phyloP scores from a whole-genome alignment of 2,888 invertebrate species.

The Spodoptera littoralis region DNA sequence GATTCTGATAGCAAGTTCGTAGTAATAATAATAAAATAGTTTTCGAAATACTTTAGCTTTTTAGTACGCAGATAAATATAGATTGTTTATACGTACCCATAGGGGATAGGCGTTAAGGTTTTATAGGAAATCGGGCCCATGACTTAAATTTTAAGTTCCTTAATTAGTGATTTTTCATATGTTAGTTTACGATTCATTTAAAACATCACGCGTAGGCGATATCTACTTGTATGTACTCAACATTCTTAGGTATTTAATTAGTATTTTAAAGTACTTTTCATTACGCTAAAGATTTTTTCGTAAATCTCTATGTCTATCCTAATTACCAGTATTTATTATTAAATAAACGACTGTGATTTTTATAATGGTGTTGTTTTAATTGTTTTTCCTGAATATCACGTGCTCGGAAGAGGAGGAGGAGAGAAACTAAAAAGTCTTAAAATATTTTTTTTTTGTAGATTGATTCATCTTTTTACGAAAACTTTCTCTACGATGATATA shows the following conservation, averaged over 20 bases:
- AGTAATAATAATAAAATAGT: conserved; percentile 70
- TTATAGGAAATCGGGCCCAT: conserved; percentile 87
- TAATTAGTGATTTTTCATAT: conserved; percentile 61
- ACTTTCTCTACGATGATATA: too few species aligned
- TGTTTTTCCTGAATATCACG: conserved; percentile 1
- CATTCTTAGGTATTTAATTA: conserved; percentile 77
- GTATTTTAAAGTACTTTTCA: conserved; percentile 77
- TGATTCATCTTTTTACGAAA: too few species aligned
- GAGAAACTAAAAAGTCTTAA: too few species aligned
- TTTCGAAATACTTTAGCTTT: conserved; percentile 84
- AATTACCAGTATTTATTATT: conserved; percentile 86
- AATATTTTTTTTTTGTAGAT: too few species aligned
- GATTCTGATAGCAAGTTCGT: conserved; percentile 64
- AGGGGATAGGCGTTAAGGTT: conserved; percentile 78
- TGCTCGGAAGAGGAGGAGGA: too few species aligned
- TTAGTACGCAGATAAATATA: conserved; percentile 78
- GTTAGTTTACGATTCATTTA: conserved; percentile 57
- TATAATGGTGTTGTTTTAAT: conserved; percentile 68
- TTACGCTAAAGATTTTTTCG: conserved; percentile 83
- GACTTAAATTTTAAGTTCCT: conserved; percentile 86
- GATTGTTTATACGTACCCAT: conserved; percentile 81
- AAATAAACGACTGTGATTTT: conserved; percentile 89
- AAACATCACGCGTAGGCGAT: conserved; percentile 60
- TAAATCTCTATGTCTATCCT: conserved; percentile 86
- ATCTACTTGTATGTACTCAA: conserved; percentile 75